Evolutionary conservation across 2,113 vertebrate species (phyloP), one percentile per base, ranked within the genome.

Genomic region (Pandion haliaetus): DNA sequence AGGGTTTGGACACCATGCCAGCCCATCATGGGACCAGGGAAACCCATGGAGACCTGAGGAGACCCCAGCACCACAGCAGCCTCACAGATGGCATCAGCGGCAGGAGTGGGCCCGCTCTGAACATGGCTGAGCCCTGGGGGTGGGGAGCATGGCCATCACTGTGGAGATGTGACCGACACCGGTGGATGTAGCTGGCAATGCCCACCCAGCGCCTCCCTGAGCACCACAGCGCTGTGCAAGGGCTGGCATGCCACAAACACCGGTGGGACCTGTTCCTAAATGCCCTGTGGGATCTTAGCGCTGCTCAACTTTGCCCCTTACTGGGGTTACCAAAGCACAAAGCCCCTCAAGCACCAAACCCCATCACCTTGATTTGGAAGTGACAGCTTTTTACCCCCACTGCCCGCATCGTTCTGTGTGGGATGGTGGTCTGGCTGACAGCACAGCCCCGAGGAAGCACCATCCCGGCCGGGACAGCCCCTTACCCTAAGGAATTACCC

Each of bases 91-190:
- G 62, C 3, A 2, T 2, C 70, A 62, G 86, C 17, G 24, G 40
- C 61, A 82, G 81, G 12, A 74, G 20, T 3, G 50, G n/a, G 31
- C 24, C 42, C 0, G 0, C 36, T 45, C n/a, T 57, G 67, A 50
- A 18, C 69, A 20, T 42, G 67, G 73, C 73, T 62, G 91, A 81
- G 42, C 26, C 65, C 65, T 36, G 17, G 15, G 17, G 7, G 3
- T 8, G 45, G 40, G 24, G 20, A 84, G 50, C 83, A 58, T 0
- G 2, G 70, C 66, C 78, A 66, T n/a, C 76, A 79, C 86, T 9
- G 45, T 12, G 29, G 58, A 54, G 49, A 9, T 16, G 62, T 47
- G 50, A 66, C 77, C 0, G 0, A 2, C 25, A 83, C 50, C 1
- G 0, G 15, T 17, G 66, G 65, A 32, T 17, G 55, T 9, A 49